Evolutionary conservation across 2,888 invertebrate genomes (phyloP).

Genomic region (Rotaria sp.): DNA sequence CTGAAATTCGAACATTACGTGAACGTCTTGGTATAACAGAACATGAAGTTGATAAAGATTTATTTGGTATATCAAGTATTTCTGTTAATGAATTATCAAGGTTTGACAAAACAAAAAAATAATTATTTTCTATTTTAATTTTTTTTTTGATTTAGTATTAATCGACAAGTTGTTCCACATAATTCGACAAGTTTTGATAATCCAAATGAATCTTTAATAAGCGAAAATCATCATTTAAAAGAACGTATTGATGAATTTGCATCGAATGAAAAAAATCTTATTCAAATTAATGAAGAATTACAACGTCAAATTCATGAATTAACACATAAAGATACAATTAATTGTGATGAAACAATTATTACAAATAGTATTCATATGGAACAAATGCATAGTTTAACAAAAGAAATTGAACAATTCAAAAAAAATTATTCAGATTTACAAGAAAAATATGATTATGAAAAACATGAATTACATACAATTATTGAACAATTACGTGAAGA

Average conservation of each 20-base stretch:
- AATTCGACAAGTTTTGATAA: background rate
- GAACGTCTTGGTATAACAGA: constrained; percentile 15
- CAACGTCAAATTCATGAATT: background rate
- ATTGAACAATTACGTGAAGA: constrained; percentile 18
- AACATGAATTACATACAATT: background rate
- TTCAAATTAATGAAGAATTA: constrained; percentile 17
- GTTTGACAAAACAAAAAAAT: background rate
- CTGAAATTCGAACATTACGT: constrained; percentile 25
- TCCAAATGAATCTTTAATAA: background rate
- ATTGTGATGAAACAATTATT: background rate
- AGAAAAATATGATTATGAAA: background rate
- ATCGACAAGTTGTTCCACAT: constrained; percentile 9
- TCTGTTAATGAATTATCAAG: background rate
- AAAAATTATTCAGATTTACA: background rate
- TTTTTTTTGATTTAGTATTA: background rate
- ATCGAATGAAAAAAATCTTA: constrained; percentile 1
- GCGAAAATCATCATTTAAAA: constrained; percentile 18
- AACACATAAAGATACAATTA: background rate
- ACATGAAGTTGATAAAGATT: background rate
- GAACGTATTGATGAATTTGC: constrained; percentile 28
- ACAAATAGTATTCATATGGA: background rate
- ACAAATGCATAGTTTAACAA: background rate
- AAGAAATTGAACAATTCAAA: background rate
- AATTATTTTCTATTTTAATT: background rate
- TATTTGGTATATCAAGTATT: constrained; percentile 7